These are phyloP conservation scores for Prinia subflava DNA, from an alignment of 2,113 vertebrate species.

Conservation along the genomic window DNA sequence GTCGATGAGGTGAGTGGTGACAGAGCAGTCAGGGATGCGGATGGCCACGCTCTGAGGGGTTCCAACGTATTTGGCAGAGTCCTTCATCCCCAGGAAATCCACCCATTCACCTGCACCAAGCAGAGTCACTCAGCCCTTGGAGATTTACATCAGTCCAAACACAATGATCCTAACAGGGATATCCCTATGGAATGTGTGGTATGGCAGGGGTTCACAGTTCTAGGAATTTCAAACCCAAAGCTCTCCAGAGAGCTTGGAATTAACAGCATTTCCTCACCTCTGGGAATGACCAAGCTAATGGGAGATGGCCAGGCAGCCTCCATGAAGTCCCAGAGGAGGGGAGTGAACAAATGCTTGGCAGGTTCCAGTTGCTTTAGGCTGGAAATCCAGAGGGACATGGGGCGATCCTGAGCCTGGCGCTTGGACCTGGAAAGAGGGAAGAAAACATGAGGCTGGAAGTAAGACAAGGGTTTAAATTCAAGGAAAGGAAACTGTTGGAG, in stretches of 20 bases:
- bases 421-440: constrained; percentile 73
- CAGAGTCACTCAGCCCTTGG: background rate
- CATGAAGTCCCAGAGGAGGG: constrained; percentile 89
- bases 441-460: background rate
- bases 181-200: accelerated
- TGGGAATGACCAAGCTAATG: constrained; percentile 86
- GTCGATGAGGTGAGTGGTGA: constrained; percentile 86
- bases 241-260: background rate
- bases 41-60: constrained; percentile 86
- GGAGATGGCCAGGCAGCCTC: constrained; percentile 88
- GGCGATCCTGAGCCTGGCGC: constrained; percentile 85
- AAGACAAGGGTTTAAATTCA: background rate
- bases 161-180: accelerated
- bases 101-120: constrained; percentile 79
- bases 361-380: constrained; percentile 84
- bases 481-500: background rate
- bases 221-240: background rate
- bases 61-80: constrained; percentile 84
- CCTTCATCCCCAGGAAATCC: constrained; percentile 83
- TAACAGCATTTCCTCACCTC: constrained; percentile 69
- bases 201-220: accelerated
- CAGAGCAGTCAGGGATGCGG: constrained; percentile 85
- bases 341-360: constrained; percentile 80
- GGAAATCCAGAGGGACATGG: constrained; percentile 91
- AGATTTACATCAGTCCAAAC: accelerated